A percentile compares a stretch with the other conserved stretches of the same genome.
These are phyloP conservation scores for Phrynocephalus vlangalii DNA, from an alignment of 2,797 vertebrate species.

Conservation along the genomic window DNA sequence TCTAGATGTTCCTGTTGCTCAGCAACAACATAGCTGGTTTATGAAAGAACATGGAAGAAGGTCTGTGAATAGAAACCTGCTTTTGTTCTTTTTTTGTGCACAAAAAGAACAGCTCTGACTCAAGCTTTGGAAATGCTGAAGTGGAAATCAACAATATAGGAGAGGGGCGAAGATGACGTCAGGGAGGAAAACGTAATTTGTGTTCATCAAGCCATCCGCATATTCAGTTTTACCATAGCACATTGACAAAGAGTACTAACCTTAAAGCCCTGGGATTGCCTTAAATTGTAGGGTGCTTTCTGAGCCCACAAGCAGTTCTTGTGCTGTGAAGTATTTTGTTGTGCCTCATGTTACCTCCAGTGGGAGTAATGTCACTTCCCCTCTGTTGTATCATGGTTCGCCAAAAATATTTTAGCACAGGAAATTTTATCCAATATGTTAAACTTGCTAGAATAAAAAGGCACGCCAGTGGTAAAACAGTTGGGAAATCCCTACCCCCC, in stretches of 20 bases:
- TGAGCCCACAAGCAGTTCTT: too few species aligned
- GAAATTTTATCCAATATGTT: too few species aligned
- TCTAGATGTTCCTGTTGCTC: constrained; percentile 15
- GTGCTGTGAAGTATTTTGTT: too few species aligned
- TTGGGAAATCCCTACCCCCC: too few species aligned
- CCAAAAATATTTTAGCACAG: too few species aligned
- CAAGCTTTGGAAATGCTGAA: constrained; percentile 19
- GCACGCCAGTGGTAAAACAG: too few species aligned
- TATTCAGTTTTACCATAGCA: constrained; percentile 1
- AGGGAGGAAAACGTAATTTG: background rate
- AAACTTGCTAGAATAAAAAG: too few species aligned
- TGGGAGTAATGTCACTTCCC: too few species aligned
- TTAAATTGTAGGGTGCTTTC: too few species aligned
- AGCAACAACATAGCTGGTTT: constrained; percentile 24
- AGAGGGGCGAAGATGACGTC: background rate
- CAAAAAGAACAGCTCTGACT: background rate
- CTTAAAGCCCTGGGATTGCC: too few species aligned
- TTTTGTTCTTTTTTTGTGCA: background rate
- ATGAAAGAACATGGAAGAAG: constrained; percentile 22
- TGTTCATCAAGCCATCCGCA: background rate
- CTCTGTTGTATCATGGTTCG: too few species aligned
- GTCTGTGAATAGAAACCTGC: constrained; percentile 21
- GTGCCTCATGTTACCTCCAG: too few species aligned
- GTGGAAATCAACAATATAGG: background rate
- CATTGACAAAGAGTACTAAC: background rate